These are phyloP conservation scores for Epizoanthus fatuus DNA, from an alignment of 92 coral and sea anemone species.

Conservation along the genomic window DNA sequence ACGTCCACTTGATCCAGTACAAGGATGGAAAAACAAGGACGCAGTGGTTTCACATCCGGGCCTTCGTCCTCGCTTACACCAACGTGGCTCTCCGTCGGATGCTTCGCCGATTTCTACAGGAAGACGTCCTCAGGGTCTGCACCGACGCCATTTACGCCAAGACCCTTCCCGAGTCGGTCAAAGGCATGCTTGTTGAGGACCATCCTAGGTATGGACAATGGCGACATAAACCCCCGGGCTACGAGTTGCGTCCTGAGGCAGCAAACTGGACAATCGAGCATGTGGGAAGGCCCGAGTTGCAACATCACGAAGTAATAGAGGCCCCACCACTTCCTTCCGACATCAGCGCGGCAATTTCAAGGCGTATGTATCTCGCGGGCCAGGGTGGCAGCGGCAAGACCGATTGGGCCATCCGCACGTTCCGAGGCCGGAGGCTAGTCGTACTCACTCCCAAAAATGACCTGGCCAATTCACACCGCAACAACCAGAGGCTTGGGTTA, in stretches of 20 bases:
- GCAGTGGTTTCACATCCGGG: slow-evolving; percentile 14
- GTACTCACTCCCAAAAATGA: too few species aligned
- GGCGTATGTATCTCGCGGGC: too few species aligned
- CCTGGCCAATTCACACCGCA: too few species aligned
- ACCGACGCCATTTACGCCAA: slow-evolving; percentile 67
- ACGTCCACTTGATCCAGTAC: slow-evolving; percentile 34
- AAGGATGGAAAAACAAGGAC: neutral
- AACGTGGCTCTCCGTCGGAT: slow-evolving; percentile 40
- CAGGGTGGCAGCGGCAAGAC: too few species aligned
- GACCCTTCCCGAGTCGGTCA: slow-evolving; percentile 21
- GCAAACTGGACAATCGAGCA: slow-evolving; percentile 34
- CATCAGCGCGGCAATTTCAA: too few species aligned
- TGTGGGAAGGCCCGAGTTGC: neutral
- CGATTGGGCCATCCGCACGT: too few species aligned
- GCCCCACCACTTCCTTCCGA: too few species aligned
- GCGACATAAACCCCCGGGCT: slow-evolving; percentile 37
- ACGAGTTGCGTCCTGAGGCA: slow-evolving; percentile 27
- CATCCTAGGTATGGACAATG: slow-evolving; percentile 27
- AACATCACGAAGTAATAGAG: too few species aligned
- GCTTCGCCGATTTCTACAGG: slow-evolving; percentile 57
- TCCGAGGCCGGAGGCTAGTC: too few species aligned
- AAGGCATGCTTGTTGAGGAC: slow-evolving; percentile 39
- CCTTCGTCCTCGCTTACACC: slow-evolving; percentile 20
- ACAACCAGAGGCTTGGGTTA: too few species aligned
- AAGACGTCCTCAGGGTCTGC: slow-evolving; percentile 55